A percentile compares a stretch with the other conserved stretches of the same genome.
Conservation (phyloP, 2,888 invertebrate species). For the Carpatolechia fugitivella region DNA sequence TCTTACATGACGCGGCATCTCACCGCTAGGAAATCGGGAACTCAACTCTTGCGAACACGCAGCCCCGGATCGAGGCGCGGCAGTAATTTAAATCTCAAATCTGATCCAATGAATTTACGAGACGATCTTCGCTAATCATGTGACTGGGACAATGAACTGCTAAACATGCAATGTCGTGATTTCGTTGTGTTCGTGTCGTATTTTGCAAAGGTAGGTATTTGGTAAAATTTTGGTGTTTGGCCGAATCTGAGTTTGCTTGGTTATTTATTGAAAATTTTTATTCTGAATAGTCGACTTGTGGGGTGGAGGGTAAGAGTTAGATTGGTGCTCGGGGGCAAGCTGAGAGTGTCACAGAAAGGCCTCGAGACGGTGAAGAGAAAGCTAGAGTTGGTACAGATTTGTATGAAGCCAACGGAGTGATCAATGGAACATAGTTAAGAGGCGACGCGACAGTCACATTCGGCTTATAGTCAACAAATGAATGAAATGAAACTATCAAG, state of each 20-base stretch:
- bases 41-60: slow-evolving; percentile 36
- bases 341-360: slow-evolving; percentile 63
- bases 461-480: slow-evolving; percentile 68
- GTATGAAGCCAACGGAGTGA: slow-evolving; percentile 61
- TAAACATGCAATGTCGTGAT: slow-evolving; percentile 78
- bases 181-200: slow-evolving; percentile 64
- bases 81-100: slow-evolving; percentile 49
- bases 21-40: neutral
- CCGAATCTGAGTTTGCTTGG: slow-evolving; percentile 52
- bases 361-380: slow-evolving; percentile 63
- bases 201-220: slow-evolving; percentile 30
- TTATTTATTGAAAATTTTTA: slow-evolving; percentile 35
- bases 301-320: slow-evolving; percentile 41
- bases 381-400: slow-evolving; percentile 59
- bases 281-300: slow-evolving; percentile 48
- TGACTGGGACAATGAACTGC: slow-evolving; percentile 75
- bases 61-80: slow-evolving; percentile 63
- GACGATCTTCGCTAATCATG: slow-evolving; percentile 68
- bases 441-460: slow-evolving; percentile 71
- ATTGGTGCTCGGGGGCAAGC: slow-evolving; percentile 68
- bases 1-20: neutral
- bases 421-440: slow-evolving; percentile 52
- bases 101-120: slow-evolving; percentile 63
- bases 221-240: slow-evolving; percentile 46
- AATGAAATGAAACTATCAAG: slow-evolving; percentile 77